phyloP scores from a whole-genome alignment of 2,797 vertebrate genomes.

The Scomberomorus guttatus region DNA sequence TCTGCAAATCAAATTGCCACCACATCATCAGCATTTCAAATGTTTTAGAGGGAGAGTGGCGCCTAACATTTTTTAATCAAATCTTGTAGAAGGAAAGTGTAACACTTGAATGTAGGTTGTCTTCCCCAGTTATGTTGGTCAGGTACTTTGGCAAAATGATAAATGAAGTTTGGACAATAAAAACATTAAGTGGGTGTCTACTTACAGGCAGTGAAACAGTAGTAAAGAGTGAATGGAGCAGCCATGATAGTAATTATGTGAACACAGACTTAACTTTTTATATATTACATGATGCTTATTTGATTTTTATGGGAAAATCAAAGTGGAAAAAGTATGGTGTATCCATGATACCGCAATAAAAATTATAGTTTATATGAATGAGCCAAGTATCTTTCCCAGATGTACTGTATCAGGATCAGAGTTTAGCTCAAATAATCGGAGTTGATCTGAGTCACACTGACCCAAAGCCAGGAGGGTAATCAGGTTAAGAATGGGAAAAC shows the following conservation, averaged over 20 bases:
- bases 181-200: slow-evolving; percentile 17
- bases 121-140: slow-evolving; percentile 21
- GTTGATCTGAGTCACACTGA: neutral
- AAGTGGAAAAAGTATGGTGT: slow-evolving; percentile 3
- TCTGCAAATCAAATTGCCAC: slow-evolving; percentile 76
- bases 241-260: slow-evolving; percentile 11
- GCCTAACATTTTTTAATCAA: slow-evolving; percentile 67
- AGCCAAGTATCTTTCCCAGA: neutral
- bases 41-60: slow-evolving; percentile 72
- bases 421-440: neutral
- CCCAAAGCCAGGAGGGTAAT: neutral
- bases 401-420: neutral
- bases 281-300: slow-evolving; percentile 9
- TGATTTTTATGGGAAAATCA: slow-evolving; percentile 14
- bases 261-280: slow-evolving; percentile 16
- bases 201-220: slow-evolving; percentile 25
- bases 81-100: slow-evolving; percentile 44
- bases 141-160: slow-evolving; percentile 27
- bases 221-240: neutral
- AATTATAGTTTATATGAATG: neutral
- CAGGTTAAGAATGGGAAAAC: neutral
- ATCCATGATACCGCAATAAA: neutral
- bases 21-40: slow-evolving; percentile 75
- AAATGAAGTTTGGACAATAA: neutral
- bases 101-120: slow-evolving; percentile 33